Base-by-base conservation (phyloP, 2,113 vertebrate species). In the Mustelus asterias region DNA sequence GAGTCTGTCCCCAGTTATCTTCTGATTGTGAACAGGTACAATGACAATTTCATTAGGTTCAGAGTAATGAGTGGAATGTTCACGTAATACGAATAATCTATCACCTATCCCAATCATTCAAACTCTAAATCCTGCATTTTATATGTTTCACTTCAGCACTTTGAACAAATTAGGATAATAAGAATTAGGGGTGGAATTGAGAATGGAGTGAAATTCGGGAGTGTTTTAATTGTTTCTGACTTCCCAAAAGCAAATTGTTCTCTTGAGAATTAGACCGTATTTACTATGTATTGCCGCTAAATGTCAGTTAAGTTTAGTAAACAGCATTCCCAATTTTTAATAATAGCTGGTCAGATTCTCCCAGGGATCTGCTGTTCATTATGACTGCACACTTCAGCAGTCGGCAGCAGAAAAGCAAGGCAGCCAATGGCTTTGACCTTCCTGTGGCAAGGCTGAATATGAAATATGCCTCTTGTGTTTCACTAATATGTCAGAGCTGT, bases 401-500 rank as follows among this genome's bases (percentile, higher is more conserved):
- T 4, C 37, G 8, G 44, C 94, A 54, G 8, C 67, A 95, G 22
- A 72, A 54, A 29, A 76, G 24, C 67, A 14, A 95, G 93, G 67
- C 94, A 95, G 94, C 94, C 65, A 95, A 54, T 95, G 69, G 69
- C 94, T 95, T 95, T 95, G 94, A 95, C 94, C 94, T 95, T 95
- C 94, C 93, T 11, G 10, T 95, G 94, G 41, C 44, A 95, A 72
- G 94, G 41, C 69, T 72, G 94, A 95, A 76, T 95, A 95, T 95
- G 69, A 95, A 95, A 95, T 95, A 95, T 95, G 67, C 41, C 94
- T 95, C 94, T 95, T 95, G 94, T 95, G 94, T 95, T 95, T 72
- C 69, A 95, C 94, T 95, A 95, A 95, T 76, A 95, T 95, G 94
- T 95, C 94, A 95, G 94, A 95, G 44, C 94, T 95, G 94, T 93